Conservation (phyloP, 2,888 invertebrate species). For the Aphodius sticticus region DNA sequence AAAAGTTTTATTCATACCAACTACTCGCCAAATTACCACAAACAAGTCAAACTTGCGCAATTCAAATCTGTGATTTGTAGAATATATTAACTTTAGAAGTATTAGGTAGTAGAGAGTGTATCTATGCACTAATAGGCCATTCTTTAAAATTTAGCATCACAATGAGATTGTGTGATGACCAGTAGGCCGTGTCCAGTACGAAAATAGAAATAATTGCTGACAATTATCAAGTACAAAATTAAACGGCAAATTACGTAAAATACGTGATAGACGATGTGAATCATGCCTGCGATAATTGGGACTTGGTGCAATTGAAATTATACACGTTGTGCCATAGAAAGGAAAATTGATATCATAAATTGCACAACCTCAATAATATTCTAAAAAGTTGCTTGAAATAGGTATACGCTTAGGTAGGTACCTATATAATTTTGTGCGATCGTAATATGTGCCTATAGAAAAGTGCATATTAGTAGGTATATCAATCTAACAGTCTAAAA, state of each 20-base stretch:
- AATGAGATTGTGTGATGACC: conserved; percentile 20
- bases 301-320: neutral
- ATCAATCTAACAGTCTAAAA: no score
- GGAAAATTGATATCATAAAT: neutral
- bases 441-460: no score
- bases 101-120: no score
- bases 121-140: neutral
- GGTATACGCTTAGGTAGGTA: no score
- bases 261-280: conserved; percentile 14
- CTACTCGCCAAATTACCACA: neutral
- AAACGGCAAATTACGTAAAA: conserved; percentile 18
- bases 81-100: no score
- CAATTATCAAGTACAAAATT: conserved; percentile 15
- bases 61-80: neutral
- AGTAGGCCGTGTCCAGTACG: neutral
- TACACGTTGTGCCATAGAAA: neutral
- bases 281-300: neutral
- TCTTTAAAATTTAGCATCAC: neutral
- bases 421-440: no score
- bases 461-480: no score
- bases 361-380: neutral
- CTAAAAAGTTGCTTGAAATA: neutral
- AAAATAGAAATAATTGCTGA: conserved; percentile 18
- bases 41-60: neutral
- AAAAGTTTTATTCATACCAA: neutral